Percentiles rank a stretch among this genome's conserved stretches.
These are phyloP conservation scores for Etia nguti DNA, from an alignment of 2,113 vertebrate genomes.

Conservation along the genomic window DNA sequence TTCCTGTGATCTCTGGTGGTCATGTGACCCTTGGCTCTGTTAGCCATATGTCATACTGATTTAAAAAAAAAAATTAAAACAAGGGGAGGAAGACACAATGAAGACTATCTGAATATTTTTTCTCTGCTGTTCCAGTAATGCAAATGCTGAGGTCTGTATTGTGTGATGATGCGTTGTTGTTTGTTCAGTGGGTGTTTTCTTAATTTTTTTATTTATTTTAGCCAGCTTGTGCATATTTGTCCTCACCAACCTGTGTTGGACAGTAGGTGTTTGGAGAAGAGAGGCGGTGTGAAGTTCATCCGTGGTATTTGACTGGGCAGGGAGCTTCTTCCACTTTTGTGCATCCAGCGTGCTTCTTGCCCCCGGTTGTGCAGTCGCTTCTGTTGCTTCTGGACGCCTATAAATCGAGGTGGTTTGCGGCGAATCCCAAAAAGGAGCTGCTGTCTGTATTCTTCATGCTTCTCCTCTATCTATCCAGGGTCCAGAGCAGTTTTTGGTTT, in stretches of 20 bases:
- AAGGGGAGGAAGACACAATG: neutral
- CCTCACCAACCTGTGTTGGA: neutral
- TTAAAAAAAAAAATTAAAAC: neutral
- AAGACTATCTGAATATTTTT: neutral
- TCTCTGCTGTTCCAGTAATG: neutral
- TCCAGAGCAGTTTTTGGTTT: constrained; percentile 28
- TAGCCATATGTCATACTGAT: neutral
- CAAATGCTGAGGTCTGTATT: neutral
- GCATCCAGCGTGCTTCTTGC: neutral
- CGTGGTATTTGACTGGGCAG: neutral
- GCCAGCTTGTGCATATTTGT: neutral
- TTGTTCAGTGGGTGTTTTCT: neutral
- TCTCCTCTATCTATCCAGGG: neutral
- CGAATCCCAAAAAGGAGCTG: constrained; percentile 5
- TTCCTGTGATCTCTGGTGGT: neutral
- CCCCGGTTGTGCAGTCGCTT: neutral
- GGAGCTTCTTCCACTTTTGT: neutral
- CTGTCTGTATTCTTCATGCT: neutral
- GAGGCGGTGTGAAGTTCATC: neutral
- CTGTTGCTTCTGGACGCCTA: neutral
- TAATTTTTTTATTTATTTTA: neutral
- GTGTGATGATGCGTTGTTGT: neutral
- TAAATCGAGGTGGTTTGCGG: constrained; percentile 25
- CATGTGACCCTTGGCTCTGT: neutral
- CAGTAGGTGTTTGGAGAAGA: neutral